phyloP scores from a whole-genome alignment of 2,797 vertebrate genomes.

The Sarcophilus harrisii region DNA sequence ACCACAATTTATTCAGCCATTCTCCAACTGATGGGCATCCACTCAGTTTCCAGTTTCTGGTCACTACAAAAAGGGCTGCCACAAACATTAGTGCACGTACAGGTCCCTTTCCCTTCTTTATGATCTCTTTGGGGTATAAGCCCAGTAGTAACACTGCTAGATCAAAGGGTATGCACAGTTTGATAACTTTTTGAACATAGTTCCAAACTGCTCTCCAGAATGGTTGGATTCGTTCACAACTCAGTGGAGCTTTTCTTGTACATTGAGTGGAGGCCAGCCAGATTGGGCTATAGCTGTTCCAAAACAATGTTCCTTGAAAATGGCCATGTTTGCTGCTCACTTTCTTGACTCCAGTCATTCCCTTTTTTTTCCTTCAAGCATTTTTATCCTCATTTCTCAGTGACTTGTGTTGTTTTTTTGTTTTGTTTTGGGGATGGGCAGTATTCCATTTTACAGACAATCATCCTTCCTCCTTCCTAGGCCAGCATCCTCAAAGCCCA shows the following conservation, averaged over 20 bases:
- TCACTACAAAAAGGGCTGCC: too few species aligned
- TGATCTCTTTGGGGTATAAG: too few species aligned
- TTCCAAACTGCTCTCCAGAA: too few species aligned
- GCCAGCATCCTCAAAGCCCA: conserved; percentile 97
- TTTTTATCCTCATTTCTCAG: not conserved
- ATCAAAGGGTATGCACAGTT: too few species aligned
- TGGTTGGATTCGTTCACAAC: too few species aligned
- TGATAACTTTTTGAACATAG: too few species aligned
- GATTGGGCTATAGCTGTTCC: not conserved
- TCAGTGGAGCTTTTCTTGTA: not conserved
- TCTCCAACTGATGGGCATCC: too few species aligned
- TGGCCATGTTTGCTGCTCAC: not conserved
- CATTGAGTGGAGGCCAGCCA: not conserved
- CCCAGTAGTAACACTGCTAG: too few species aligned
- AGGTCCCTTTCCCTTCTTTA: too few species aligned
- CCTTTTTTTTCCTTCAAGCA: not conserved
- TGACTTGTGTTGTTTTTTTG: not conserved
- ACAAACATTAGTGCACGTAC: too few species aligned
- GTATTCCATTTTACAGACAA: not conserved
- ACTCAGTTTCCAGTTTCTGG: too few species aligned
- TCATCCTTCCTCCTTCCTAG: conserved; percentile 78
- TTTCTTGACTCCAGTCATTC: not conserved
- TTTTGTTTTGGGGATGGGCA: not conserved
- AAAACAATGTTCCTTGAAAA: not conserved
- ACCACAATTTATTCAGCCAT: too few species aligned